These are phyloP conservation scores for Alcis repandata DNA, from an alignment of 2,888 invertebrate genomes.

Conservation along the genomic window DNA sequence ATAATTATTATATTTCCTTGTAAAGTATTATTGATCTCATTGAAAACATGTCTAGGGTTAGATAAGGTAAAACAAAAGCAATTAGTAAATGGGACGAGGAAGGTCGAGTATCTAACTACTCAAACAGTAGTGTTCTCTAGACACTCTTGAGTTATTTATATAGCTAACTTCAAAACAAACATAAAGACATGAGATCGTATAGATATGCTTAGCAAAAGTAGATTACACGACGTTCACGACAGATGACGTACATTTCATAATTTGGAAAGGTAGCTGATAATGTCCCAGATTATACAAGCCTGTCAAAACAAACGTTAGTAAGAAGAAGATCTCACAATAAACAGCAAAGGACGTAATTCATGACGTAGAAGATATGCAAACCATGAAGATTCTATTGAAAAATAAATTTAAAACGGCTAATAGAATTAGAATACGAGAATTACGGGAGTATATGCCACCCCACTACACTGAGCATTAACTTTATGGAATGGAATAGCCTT, in stretches of 20 bases:
- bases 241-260: not conserved
- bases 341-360: not conserved
- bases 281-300: not conserved
- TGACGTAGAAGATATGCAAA: not conserved
- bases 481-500: conserved; percentile 11
- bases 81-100: no score
- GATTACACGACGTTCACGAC: not conserved
- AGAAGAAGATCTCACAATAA: not conserved
- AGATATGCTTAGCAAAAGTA: not conserved
- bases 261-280: conserved; percentile 10
- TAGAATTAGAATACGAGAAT: not conserved
- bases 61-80: no score
- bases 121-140: no score
- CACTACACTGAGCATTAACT: not conserved
- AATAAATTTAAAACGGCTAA: no score
- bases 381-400: no score
- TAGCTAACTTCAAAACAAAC: no score
- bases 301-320: conserved; percentile 2
- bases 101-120: no score
- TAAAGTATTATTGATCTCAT: no score
- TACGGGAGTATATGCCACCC: not conserved
- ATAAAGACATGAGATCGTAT: no score
- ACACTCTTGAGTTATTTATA: no score
- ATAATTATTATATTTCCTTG: not conserved
- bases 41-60: no score